Base-by-base conservation (phyloP, 1,140 invertebrate species). In the Orchestia grillus region DNA sequence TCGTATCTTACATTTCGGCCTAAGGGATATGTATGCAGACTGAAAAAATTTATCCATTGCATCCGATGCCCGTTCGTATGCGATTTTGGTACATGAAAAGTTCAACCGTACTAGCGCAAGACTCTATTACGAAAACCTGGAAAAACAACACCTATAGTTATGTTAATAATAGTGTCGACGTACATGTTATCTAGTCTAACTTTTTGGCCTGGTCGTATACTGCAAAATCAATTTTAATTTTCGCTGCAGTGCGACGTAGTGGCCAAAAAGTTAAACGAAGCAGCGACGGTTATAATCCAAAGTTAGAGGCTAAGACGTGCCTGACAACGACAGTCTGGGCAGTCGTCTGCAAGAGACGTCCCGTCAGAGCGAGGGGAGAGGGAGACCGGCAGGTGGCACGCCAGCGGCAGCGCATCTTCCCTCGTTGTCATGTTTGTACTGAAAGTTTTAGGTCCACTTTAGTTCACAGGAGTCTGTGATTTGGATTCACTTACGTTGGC, bases 291-390 rank as follows among this genome's bases (percentile, higher is more conserved):
- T 41, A 44, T 45, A 15, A n/a, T n/a, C 47, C 11, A 44, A 42
- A 16, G 44, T 15, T 6, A 28, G 44, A 0, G 36, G 1, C n/a
- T 43, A 23, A 92, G 15, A 44, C 44, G 43, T 94, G 97, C 97
- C 97, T 96, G 92, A 43, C 8, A 90, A 44, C 43, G 97, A 96
- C 42, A 96, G 95, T 87, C 77, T 62, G 23, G 96, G 95, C 45
- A 96, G 87, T 96, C 96, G 95, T 95, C 95, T 87, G 57, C 96
- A 95, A 77, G 96, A 96, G 44, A 57, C 87, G 36, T 96, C 62
- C 11, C 97, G 96, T 44, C 57, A 28, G 23, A 96, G 96, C 95
- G 96, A 96, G 45, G 96, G 90, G 62, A 47, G 0, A 96, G 16
- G 62, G 62, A 40, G 0, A 62, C 43, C 1, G 92, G 92, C 0